Percentiles rank a stretch among this genome's conserved stretches.
phyloP scores from a whole-genome alignment of 2,888 invertebrate species.

The Chrysomela aeneicollis region DNA sequence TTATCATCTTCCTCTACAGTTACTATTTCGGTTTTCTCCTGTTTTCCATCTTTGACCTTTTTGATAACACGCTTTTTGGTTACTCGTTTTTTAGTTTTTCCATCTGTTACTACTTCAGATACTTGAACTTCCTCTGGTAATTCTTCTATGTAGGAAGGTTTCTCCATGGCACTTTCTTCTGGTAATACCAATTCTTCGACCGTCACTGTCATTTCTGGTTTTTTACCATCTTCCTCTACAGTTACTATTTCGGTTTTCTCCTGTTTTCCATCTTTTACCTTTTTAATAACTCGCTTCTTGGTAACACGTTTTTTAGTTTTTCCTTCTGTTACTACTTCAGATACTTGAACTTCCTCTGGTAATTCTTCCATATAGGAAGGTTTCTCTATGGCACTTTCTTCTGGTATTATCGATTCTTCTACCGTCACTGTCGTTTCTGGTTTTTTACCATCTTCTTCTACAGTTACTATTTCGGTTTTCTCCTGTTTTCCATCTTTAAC shows the following conservation, averaged over 20 bases:
- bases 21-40: slow-evolving; percentile 61
- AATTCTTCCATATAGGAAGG: slow-evolving; percentile 56
- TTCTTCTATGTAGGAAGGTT: slow-evolving; percentile 46
- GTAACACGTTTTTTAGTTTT: slow-evolving; percentile 33
- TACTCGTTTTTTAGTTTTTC: slow-evolving; percentile 50
- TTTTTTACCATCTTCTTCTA: slow-evolving; percentile 56
- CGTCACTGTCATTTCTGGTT: slow-evolving; percentile 54
- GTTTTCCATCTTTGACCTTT: slow-evolving; percentile 58
- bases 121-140: slow-evolving; percentile 49
- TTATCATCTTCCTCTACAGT: slow-evolving; percentile 61
- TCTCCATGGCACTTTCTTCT: slow-evolving; percentile 46
- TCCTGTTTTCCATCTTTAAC: slow-evolving; percentile 49
- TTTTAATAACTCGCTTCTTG: slow-evolving; percentile 59
- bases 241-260: slow-evolving; percentile 56
- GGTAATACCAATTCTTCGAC: slow-evolving; percentile 53
- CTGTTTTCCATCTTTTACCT: slow-evolving; percentile 54
- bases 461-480: slow-evolving; percentile 49
- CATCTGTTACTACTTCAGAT: slow-evolving; percentile 45
- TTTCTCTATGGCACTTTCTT: slow-evolving; percentile 43
- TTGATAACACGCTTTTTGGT: slow-evolving; percentile 60
- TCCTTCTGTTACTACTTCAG: slow-evolving; percentile 46
- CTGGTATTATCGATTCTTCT: slow-evolving; percentile 53
- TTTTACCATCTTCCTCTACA: slow-evolving; percentile 50
- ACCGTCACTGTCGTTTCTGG: slow-evolving; percentile 59
- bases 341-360: slow-evolving; percentile 46